A percentile compares a stretch with the other conserved stretches of the same genome.
Conservation (phyloP, 1,140 invertebrate species). For the Trichonephila clavipes region DNA sequence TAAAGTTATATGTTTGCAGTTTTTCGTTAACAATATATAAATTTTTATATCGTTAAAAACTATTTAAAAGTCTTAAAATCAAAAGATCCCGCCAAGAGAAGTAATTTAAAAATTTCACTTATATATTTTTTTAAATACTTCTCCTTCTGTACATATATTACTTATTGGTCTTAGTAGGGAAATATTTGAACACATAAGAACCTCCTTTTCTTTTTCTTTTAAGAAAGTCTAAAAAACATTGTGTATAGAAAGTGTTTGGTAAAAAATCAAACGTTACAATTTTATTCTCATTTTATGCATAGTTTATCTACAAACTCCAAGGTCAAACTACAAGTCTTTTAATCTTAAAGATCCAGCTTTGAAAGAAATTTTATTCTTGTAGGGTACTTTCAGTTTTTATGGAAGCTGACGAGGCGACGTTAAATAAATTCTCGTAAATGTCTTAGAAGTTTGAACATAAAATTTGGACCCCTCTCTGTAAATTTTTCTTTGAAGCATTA, state of each 20-base stretch:
- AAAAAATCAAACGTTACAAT: neutral
- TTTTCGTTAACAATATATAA: no score
- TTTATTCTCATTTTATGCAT: slow-evolving; percentile 46
- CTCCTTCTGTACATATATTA: no score
- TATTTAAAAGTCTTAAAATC: no score
- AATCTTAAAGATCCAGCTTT: slow-evolving; percentile 43
- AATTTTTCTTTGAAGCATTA: slow-evolving; percentile 32
- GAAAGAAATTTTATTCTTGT: slow-evolving; percentile 33
- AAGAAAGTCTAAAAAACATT: neutral
- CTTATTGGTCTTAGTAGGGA: neutral
- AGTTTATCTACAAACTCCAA: slow-evolving; percentile 25
- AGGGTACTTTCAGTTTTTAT: slow-evolving; percentile 45
- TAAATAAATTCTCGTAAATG: slow-evolving; percentile 58
- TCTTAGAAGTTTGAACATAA: slow-evolving; percentile 40
- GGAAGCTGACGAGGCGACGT: slow-evolving; percentile 37
- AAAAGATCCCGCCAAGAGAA: no score
- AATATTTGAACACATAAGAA: neutral
- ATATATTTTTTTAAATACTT: no score
- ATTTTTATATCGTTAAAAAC: no score
- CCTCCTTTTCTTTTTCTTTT: neutral
- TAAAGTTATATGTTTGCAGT: no score
- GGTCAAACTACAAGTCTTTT: slow-evolving; percentile 40
- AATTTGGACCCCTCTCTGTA: slow-evolving; percentile 9
- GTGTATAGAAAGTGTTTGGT: neutral
- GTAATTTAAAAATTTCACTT: no score